Conservation (phyloP, 2,888 invertebrate species). For the Nephrotoma flavescens region DNA sequence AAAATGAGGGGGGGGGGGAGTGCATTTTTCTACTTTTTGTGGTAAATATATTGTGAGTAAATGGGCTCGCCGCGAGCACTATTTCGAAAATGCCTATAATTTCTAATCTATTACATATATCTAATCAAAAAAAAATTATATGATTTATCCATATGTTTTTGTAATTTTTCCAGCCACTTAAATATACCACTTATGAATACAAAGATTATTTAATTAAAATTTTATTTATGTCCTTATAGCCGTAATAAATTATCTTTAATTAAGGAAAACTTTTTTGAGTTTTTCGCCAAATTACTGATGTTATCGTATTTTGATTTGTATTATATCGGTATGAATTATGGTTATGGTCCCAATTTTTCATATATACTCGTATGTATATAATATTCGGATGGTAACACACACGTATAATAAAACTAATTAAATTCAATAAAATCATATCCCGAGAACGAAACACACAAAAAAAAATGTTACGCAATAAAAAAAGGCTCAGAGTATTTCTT, state of each 20-base stretch:
- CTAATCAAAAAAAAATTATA: background rate
- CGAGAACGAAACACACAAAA: background rate
- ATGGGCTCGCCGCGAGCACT: no score
- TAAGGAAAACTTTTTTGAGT: background rate
- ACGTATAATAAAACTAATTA: background rate
- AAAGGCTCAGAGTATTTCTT: background rate
- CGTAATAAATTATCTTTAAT: background rate
- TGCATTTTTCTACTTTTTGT: no score
- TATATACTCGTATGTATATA: background rate
- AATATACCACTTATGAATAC: background rate
- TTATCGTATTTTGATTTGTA: background rate
- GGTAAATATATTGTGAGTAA: no score
- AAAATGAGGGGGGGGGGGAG: no score
- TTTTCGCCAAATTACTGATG: background rate
- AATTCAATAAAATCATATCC: background rate
- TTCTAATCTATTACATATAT: no score
- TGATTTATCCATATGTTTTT: background rate
- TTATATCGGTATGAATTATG: background rate
- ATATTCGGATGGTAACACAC: background rate
- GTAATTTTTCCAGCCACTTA: background rate
- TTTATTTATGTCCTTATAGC: background rate
- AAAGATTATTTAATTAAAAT: background rate
- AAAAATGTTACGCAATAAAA: background rate
- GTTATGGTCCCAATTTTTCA: background rate
- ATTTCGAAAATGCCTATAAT: no score